phyloP scores from a whole-genome alignment of 2,113 vertebrate species.

The Columba janthina region DNA sequence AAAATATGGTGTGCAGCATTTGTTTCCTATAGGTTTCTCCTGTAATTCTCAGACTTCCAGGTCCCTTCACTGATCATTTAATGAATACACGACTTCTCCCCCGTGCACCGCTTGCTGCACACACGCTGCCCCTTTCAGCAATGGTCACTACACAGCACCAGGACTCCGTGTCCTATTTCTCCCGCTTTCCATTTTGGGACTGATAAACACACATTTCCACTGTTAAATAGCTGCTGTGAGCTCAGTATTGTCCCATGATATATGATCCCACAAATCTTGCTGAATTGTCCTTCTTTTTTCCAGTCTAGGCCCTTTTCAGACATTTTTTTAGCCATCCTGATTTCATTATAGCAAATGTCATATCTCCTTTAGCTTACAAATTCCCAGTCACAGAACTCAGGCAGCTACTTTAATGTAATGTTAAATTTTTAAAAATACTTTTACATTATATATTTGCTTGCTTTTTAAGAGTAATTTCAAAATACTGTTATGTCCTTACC shows the following conservation, averaged over 20 bases:
- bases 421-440: slow-evolving; percentile 62
- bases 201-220: background rate
- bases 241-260: background rate
- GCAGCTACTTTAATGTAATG: slow-evolving; percentile 42
- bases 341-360: slow-evolving; percentile 61
- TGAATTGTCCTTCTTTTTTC: slow-evolving; percentile 26
- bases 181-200: background rate
- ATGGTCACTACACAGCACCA: background rate
- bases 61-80: background rate
- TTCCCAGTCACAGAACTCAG: slow-evolving; percentile 19
- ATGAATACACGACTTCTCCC: background rate
- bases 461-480: slow-evolving; percentile 56
- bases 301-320: background rate
- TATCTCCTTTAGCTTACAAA: slow-evolving; percentile 35
- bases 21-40: background rate
- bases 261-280: background rate
- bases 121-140: background rate
- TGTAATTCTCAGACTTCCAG: background rate
- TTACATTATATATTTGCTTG: background rate
- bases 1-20: background rate
- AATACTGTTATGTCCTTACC: slow-evolving; percentile 26
- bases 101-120: background rate
- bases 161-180: background rate
- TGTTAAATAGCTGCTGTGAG: background rate
- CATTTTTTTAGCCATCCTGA: background rate